Evolutionary conservation across 2,113 vertebrate species (phyloP), one percentile per base, ranked within the genome.

Genomic region (Corythaixoides concolor): DNA sequence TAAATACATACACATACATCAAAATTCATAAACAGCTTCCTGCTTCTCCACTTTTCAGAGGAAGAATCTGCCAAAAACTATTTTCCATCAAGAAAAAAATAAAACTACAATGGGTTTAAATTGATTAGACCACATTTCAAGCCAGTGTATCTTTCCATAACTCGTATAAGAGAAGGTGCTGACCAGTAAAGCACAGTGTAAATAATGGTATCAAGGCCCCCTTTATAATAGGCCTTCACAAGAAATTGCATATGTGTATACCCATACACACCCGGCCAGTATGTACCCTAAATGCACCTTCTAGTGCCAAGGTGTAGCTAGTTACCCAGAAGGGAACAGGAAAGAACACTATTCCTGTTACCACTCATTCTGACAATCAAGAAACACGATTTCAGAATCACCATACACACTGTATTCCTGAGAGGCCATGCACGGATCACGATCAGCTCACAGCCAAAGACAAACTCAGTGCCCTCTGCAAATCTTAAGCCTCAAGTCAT

Each of bases 391-490:
- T 60, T n/a, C 62, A 45, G 66, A 33, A 20, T 1, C 32, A 47
- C 15, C 67, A 6, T 1, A 2, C 32, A 11, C 8, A 0, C 7
- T 1, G 6, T 33, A 8, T 43, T 15, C 26, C 28, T 5, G 1
- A 37, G 43, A 26, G 12, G 47, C 52, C 33, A 2, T 0, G 12
- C 53, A 12, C 0, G 0, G 75, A 41, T 37, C 60, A 2, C 13
- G 6, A 7, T 2, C 33, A 14, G 1, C 56, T 12, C 2, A 0
- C 35, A 17, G 68, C 27, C 59, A 15, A 15, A 81, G 58, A 14
- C 45, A 39, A 45, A 68, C 1, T 19, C 62, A 5, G 52, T 1
- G 67, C 30, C 80, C 53, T 74, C 28, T 1, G 6, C 28, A 15
- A 18, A 8, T 5, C 19, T 17, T 0, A 5, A 18, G 30, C 2